These are phyloP conservation scores for Dendrophyllia cribrosa DNA, from an alignment of 64 coral and sea anemone species.

Conservation along the genomic window DNA sequence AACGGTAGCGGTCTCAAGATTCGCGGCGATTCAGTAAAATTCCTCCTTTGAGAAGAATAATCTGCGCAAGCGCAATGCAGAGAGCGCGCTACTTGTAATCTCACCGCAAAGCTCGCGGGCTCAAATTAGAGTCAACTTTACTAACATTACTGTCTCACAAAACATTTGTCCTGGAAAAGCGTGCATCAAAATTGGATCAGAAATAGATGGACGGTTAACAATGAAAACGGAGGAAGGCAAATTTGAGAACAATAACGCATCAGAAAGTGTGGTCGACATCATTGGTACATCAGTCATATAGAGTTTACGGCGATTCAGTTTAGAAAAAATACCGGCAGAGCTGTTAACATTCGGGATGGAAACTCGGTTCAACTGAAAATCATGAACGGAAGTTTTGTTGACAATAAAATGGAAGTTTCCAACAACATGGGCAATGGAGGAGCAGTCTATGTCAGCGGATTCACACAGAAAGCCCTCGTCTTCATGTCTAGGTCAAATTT, in stretches of 20 bases:
- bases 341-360: background rate
- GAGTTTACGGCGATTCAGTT: background rate
- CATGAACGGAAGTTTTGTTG: background rate
- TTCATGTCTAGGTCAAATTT: slow-evolving; percentile 24
- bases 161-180: background rate
- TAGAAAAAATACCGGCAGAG: background rate
- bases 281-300: background rate
- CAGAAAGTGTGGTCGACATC: background rate
- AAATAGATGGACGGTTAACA: background rate
- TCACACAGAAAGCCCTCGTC: background rate
- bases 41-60: background rate
- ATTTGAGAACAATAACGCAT: background rate
- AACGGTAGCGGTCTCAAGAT: background rate
- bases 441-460: slow-evolving; percentile 7
- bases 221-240: background rate
- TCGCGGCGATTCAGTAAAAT: background rate
- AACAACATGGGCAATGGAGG: background rate
- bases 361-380: slow-evolving; percentile 5
- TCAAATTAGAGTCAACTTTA: slow-evolving; percentile 1
- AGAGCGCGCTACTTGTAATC: background rate
- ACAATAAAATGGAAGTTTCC: background rate
- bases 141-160: background rate
- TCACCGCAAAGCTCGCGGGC: background rate
- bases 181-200: background rate
- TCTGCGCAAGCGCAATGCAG: background rate